Base-by-base conservation (phyloP, 2,888 invertebrate genomes). In the Euclidia mi region DNA sequence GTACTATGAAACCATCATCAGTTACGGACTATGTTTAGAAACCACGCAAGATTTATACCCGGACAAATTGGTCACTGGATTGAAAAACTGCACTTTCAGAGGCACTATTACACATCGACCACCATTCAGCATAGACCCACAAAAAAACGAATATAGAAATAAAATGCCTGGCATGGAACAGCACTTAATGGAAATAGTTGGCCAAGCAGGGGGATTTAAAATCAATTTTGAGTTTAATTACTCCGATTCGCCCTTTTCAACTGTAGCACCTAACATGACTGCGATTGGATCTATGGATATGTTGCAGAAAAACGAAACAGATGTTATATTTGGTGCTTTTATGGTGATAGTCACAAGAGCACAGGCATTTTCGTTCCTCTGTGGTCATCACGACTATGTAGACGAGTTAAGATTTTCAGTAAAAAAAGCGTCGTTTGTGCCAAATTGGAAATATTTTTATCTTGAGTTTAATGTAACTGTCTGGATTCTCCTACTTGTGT, bases 61-160 rank as follows among this genome's bases (percentile, higher is more conserved):
- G 3, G 18, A 76, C 2, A 89, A 86, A 73, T 44, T 78, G 1
- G 56, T 68, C 2, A 84, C 71, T 0, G 84, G 81, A 12, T 64
- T 91, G 2, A 75, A 58, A 32, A 85, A 85, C 29, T 91, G 91
- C 56, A 82, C 80, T 0, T 67, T 91, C 12, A 80, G 60, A 25
- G 80, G 81, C 9, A 28, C 34, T 3, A 4, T 34, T 9, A 14
- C 56, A 10, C 79, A 90, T 40, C 81, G 84, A 70, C 88, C 89
- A 9, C 91, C 90, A 0, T 86, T 74, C 40, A 64, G 31, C n/a
- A 37, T 51, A 44, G 25, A 51, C 15, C 44, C 38, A 0, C 9
- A 7, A 18, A 20, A 41, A 50, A 40, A 40, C 18, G 20, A 40
- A 20, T 40, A 20, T 11, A 20, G 40, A 12, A 20, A 40, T 40